Evolutionary conservation across 1,140 invertebrate genomes (phyloP), one percentile per base, ranked within the genome.

Genomic region (Ctenoplectra terminalis): DNA sequence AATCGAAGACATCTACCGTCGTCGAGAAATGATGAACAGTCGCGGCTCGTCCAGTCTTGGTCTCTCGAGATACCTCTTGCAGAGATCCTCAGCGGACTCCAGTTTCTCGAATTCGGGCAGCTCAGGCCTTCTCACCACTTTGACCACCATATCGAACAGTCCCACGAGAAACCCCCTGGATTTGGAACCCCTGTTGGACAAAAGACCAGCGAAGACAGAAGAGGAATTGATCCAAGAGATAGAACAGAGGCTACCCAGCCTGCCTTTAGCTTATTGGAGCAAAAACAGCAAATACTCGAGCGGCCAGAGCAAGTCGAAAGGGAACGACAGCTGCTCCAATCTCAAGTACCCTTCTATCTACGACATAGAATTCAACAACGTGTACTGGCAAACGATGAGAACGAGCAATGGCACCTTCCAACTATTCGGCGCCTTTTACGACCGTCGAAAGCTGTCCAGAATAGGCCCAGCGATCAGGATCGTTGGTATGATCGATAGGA

Each of bases 311-410:
- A 43, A 81, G 34, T 76, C 76, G 37, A 88, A 61, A 7, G 96
- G 96, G 75, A 96, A 97, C 89, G 96, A 96, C 74, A 96, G 95
- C 69, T 98, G 97, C 92, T 96, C 94, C 82, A 37, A 74, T n/a
- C 60, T 85, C 2, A 95, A 95, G 37, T 98, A 97, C 90, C 98
- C 98, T 1, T 97, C 95, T 63, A 96, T 98, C 64, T 98, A 97
- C 90, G 97, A 98, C 84, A 94, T 99, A 70, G 96, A 98, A 91
- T 98, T 98, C 94, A 98, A 98, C 92, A 98, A 99, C 90, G 95
- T 97, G 11, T 98, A 98, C 91, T 98, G 97, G 97, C 97, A 99
- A 92, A 97, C 96, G 17, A 86, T 98, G 85, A 95, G 95, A 80
- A 96, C 97, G 1, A 95, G 95, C 43, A 97, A 98, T 86, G 97